Evolutionary conservation across 2,888 invertebrate species (phyloP).

Genomic region (Balanococcus diminutus): DNA sequence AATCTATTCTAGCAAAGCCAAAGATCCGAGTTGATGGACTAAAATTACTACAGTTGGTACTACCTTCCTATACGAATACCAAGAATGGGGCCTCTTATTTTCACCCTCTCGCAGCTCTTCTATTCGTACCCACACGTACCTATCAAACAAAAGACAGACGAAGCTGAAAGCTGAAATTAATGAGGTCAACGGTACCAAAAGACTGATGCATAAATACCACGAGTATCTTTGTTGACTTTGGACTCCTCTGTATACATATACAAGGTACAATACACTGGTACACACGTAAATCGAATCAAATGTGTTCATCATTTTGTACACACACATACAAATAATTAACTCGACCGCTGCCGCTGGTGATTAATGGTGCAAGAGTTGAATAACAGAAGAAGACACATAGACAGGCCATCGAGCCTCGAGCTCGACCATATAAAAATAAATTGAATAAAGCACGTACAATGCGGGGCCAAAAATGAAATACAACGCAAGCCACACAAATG

Average conservation of each 20-base stretch:
- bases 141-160: neutral
- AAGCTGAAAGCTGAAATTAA: neutral
- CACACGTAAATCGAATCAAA: neutral
- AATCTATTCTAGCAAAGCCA: neutral
- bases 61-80: too few relatives aligned
- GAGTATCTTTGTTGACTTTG: neutral
- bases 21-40: neutral
- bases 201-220: neutral
- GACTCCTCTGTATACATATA: neutral
- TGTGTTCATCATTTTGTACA: conserved; percentile 25
- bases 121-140: neutral
- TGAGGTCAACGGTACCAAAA: conserved; percentile 12
- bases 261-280: neutral
- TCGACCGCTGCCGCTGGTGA: conserved; percentile 7
- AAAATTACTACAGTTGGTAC: too few relatives aligned
- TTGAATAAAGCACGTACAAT: conserved; percentile 6
- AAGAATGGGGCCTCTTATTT: neutral
- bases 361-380: conserved; percentile 20
- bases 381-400: neutral
- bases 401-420: neutral
- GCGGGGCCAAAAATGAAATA: neutral
- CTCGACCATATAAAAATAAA: neutral
- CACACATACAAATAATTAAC: conserved; percentile 22
- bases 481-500: neutral
- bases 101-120: neutral